These are phyloP conservation scores for Pampus argenteus DNA, from an alignment of 2,797 vertebrate genomes.

Conservation along the genomic window DNA sequence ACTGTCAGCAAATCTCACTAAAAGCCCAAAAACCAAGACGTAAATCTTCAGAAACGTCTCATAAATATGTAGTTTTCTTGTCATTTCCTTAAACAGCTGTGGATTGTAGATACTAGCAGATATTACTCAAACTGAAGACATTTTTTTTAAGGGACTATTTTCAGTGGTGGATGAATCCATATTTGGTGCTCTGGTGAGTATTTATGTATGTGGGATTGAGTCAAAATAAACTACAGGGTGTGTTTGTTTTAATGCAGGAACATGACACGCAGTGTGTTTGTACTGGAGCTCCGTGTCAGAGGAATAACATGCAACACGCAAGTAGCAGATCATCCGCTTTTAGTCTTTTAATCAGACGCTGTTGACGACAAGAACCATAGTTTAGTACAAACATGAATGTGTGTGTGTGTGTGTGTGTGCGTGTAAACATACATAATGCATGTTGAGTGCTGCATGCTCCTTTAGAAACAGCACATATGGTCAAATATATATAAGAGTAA, in stretches of 20 bases:
- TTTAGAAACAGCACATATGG: conserved; percentile 35
- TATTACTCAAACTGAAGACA: no score
- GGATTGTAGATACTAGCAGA: neutral
- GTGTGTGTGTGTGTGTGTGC: neutral
- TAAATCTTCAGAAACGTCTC: neutral
- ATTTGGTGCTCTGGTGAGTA: neutral
- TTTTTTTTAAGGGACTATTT: no score
- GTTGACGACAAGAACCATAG: no score
- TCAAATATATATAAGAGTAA: conserved; percentile 66
- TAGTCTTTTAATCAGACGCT: no score
- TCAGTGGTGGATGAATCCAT: neutral
- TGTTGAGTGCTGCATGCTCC: conserved; percentile 32
- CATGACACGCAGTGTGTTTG: neutral
- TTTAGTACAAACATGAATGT: neutral
- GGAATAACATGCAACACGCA: no score
- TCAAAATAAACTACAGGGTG: neutral
- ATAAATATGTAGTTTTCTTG: conserved; percentile 16
- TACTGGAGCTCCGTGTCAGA: no score
- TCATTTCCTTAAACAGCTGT: neutral
- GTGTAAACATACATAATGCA: conserved; percentile 33
- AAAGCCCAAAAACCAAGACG: neutral
- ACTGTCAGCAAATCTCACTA: neutral
- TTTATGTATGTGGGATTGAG: neutral
- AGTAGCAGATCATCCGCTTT: no score
- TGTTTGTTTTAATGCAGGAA: neutral